Conservation (phyloP, 2,113 vertebrate genomes). For the Pandion haliaetus region DNA sequence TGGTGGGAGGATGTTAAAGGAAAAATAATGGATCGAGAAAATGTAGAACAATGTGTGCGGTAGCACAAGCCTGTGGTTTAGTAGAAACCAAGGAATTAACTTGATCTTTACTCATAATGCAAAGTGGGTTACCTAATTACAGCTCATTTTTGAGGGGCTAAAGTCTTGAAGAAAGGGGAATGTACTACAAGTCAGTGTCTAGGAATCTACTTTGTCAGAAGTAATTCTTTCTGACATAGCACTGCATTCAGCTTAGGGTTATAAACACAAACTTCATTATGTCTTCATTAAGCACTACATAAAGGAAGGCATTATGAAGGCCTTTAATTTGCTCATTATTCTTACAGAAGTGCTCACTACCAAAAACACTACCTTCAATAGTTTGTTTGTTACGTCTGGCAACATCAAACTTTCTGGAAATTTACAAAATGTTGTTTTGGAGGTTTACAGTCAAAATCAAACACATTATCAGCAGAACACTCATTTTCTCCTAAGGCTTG, state of each 20-base stretch:
- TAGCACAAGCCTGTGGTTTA: not conserved
- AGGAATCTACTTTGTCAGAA: not conserved
- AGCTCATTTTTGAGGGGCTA: not conserved
- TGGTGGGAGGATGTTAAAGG: not conserved
- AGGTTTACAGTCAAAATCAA: not conserved
- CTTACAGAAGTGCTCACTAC: not conserved
- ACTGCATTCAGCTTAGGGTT: not conserved
- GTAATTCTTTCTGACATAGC: not conserved
- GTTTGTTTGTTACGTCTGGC: not conserved
- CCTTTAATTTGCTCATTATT: not conserved
- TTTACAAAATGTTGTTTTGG: not conserved
- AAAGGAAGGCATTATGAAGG: not conserved
- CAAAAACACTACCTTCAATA: not conserved
- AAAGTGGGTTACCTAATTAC: not conserved
- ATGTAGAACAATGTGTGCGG: rapidly evolving
- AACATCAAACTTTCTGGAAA: not conserved
- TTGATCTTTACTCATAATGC: not conserved
- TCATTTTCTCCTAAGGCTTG: not conserved
- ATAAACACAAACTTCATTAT: not conserved
- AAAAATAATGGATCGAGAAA: not conserved
- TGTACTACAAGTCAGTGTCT: not conserved
- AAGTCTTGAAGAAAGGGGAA: not conserved
- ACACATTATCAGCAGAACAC: not conserved
- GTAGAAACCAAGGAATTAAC: not conserved
- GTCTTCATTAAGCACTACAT: not conserved